A percentile compares a stretch with the other conserved stretches of the same genome.
phyloP scores from a whole-genome alignment of 2,797 vertebrate genomes.

The Euthynnus affinis region DNA sequence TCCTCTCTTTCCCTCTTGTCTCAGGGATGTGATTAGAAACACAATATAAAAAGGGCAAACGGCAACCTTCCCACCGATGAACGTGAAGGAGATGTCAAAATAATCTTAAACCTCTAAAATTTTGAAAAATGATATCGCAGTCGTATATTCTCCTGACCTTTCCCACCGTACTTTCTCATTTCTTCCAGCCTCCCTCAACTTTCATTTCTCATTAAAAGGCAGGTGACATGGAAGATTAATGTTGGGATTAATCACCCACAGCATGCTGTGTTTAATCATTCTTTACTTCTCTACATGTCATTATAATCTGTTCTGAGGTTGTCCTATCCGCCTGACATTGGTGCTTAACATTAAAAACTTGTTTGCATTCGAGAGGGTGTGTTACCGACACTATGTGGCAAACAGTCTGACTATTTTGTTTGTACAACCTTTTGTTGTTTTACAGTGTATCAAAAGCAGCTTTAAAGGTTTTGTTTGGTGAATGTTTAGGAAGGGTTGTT shows the following conservation, averaged over 20 bases:
- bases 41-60: constrained; percentile 11
- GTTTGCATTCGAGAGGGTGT: constrained; percentile 16
- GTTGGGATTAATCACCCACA: constrained; percentile 69
- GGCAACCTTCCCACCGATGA: constrained; percentile 25
- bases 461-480: neutral
- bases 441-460: neutral
- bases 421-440: neutral
- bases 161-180: constrained; percentile 8
- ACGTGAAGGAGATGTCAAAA: neutral
- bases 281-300: constrained; percentile 46
- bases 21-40: constrained; percentile 56
- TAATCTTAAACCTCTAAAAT: constrained; percentile 1
- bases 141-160: neutral
- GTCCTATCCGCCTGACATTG: constrained; percentile 12
- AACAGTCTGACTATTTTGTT: constrained; percentile 3
- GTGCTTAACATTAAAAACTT: constrained; percentile 25
- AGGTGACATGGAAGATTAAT: constrained; percentile 75
- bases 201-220: constrained; percentile 74
- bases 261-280: constrained; percentile 74
- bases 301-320: constrained; percentile 55
- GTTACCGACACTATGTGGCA: neutral
- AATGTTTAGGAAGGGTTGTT: neutral
- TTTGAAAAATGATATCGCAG: neutral
- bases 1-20: constrained; percentile 49
- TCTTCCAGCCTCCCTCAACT: constrained; percentile 11